Base-by-base conservation (phyloP, 2,797 vertebrate species). In the Sebastes minor region DNA sequence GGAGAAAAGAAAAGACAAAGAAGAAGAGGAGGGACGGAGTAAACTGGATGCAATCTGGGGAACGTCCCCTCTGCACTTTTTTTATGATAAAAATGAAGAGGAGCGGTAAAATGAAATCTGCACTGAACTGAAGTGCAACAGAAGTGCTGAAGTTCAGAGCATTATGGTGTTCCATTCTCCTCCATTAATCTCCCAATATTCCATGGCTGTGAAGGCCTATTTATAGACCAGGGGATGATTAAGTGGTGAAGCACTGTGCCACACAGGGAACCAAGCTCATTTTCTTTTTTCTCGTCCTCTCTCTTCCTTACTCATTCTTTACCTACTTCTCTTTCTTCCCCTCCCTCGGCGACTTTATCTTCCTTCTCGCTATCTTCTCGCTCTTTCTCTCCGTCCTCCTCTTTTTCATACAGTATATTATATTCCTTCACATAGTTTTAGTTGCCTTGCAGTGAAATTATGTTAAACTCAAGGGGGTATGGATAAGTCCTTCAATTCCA, bases 161-260 rank as follows among this genome's bases (percentile, higher is more conserved):
- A 83, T 88, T 88, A 88, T 84, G 85, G 81, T 55, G 55, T 79
- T 79, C 88, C 82, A 87, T 92, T 90, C 88, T 88, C 88, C 89
- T 78, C 82, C 84, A 95, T 95, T 94, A 93, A 94, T 94, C 93
- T 94, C 88, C 83, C 82, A 89, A 94, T 94, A 94, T 92, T 94
- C 90, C 89, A 82, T 76, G 76, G 86, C 89, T 87, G 87, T 85
- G 79, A 86, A 89, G 79, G 62, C 80, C 91, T 95, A 95, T 95
- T 94, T 93, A 92, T 94, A 95, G 94, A 93, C 59, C 84, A 60
- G 81, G 66, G 81, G 82, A 94, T 94, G 92, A 95, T 94, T 95
- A 95, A 94, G 91, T 92, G 82, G 87, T 82, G 86, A 85, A 90
- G 91, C 90, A 38, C 86, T 86, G 87, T 86, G 89, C 90, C 92